These are phyloP conservation scores for Avahi laniger DNA, from an alignment of 2,797 vertebrate genomes.

Conservation along the genomic window DNA sequence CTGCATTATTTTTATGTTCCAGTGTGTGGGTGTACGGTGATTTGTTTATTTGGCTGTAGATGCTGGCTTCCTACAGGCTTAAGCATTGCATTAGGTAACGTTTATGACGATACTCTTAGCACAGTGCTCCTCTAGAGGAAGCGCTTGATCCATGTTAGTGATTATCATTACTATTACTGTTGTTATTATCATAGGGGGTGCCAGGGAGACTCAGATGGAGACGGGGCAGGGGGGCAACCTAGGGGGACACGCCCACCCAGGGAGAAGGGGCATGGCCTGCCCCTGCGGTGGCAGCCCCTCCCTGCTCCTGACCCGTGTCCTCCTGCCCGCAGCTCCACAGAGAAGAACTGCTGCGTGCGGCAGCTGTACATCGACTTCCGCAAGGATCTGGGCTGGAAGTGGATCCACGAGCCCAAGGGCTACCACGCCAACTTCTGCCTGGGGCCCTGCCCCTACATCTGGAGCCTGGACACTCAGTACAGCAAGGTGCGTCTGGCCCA, in stretches of 20 bases:
- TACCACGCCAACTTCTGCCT: slow-evolving; percentile 95
- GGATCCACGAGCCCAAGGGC: slow-evolving; percentile 94
- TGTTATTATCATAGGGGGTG: neutral
- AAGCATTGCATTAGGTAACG: neutral
- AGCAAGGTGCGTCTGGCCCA: slow-evolving; percentile 87
- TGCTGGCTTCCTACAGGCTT: neutral
- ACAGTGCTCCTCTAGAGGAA: neutral
- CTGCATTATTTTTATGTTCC: neutral
- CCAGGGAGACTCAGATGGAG: neutral
- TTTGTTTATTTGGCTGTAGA: neutral
- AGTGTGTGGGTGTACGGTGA: neutral
- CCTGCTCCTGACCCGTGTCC: neutral
- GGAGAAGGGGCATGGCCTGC: neutral
- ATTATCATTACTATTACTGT: neutral
- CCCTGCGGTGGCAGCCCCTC: no score
- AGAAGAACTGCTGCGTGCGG: slow-evolving; percentile 91
- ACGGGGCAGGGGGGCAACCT: neutral
- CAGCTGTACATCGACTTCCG: slow-evolving; percentile 95
- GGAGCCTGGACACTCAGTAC: slow-evolving; percentile 94
- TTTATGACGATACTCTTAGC: neutral
- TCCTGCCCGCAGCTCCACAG: slow-evolving; percentile 68
- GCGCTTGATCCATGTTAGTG: neutral
- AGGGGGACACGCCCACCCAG: neutral
- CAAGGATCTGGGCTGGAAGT: slow-evolving; percentile 95
- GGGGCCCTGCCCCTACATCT: slow-evolving; percentile 94